A percentile compares a stretch with the other conserved stretches of the same genome.
phyloP scores from a whole-genome alignment of 2,797 vertebrate species.

The Hippocampus kuda region DNA sequence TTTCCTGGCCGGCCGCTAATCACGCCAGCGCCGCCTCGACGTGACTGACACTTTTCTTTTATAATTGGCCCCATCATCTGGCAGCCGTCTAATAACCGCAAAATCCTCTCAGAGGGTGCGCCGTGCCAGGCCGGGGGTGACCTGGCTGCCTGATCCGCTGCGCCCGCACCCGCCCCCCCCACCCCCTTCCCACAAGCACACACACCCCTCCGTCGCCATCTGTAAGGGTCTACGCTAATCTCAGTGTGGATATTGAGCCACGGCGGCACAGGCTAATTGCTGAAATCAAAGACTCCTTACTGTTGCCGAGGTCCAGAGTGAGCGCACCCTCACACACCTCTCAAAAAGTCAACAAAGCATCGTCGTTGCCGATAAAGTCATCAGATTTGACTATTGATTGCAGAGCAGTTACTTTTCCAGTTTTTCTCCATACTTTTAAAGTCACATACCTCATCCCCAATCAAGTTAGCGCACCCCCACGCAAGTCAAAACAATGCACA shows the following conservation, averaged over 20 bases:
- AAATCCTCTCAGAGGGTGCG: slow-evolving; percentile 99
- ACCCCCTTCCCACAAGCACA: slow-evolving; percentile 35
- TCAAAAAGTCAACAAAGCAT: no score
- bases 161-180: slow-evolving; percentile 17
- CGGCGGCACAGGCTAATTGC: slow-evolving; percentile 98
- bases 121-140: slow-evolving; percentile 79
- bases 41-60: slow-evolving; percentile 99
- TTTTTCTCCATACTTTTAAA: no score
- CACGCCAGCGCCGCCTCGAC: slow-evolving; percentile 92
- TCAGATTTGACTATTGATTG: no score
- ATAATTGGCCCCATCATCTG: slow-evolving; percentile 99
- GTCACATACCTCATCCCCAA: no score
- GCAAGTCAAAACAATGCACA: no score
- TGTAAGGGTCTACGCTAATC: slow-evolving; percentile 76
- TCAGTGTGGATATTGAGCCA: slow-evolving; percentile 97
- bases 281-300: slow-evolving; percentile 99
- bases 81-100: slow-evolving; percentile 99
- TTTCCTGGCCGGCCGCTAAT: slow-evolving; percentile 99
- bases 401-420: no score
- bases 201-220: slow-evolving; percentile 58
- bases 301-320: slow-evolving; percentile 93
- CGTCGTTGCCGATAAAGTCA: no score
- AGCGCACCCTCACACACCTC: slow-evolving; percentile 43
- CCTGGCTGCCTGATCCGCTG: slow-evolving; percentile 71
- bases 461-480: not conserved